A percentile compares a stretch with the other conserved stretches of the same genome.
phyloP scores from a whole-genome alignment of 2,797 vertebrate species.

The Periophthalmus magnuspinnatus region DNA sequence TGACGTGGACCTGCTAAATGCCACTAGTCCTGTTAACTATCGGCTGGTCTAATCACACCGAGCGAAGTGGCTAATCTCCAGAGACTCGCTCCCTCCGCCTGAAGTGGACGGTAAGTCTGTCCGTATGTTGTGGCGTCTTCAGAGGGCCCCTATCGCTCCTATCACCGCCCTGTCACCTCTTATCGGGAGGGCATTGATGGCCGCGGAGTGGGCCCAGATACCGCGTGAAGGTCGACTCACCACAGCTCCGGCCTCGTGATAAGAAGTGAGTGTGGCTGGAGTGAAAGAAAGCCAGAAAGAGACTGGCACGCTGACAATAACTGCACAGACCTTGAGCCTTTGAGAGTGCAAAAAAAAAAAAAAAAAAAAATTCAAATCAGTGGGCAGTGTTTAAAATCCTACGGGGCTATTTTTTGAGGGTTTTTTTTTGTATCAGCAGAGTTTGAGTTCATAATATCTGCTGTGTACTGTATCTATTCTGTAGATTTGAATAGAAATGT shows the following conservation, averaged over 20 bases:
- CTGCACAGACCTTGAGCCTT: background rate
- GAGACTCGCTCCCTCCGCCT: slow-evolving; percentile 26
- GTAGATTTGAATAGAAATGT: too few species aligned
- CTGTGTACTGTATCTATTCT: too few species aligned
- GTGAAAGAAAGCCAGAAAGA: slow-evolving; percentile 34
- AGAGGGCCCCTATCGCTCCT: slow-evolving; percentile 62
- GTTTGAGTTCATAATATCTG: too few species aligned
- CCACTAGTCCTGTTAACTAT: slow-evolving; percentile 1
- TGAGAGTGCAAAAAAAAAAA: background rate
- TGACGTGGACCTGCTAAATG: slow-evolving; percentile 11
- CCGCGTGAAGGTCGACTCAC: slow-evolving; percentile 74
- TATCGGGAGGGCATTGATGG: slow-evolving; percentile 76
- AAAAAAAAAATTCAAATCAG: background rate
- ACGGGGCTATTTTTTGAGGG: too few species aligned
- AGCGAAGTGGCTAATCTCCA: slow-evolving; percentile 50
- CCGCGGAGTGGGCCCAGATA: slow-evolving; percentile 48
- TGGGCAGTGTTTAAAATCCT: background rate
- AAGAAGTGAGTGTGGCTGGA: slow-evolving; percentile 52
- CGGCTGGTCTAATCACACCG: slow-evolving; percentile 30
- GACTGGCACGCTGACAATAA: slow-evolving; percentile 36
- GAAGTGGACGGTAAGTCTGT: slow-evolving; percentile 21
- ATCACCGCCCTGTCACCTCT: slow-evolving; percentile 63
- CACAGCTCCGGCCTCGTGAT: slow-evolving; percentile 58
- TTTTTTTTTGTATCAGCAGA: too few species aligned
- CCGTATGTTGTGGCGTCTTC: slow-evolving; percentile 12